Evolutionary conservation across 2,797 vertebrate species (phyloP), one percentile per base, ranked within the genome.

Genomic region (Myotis pilosus): DNA sequence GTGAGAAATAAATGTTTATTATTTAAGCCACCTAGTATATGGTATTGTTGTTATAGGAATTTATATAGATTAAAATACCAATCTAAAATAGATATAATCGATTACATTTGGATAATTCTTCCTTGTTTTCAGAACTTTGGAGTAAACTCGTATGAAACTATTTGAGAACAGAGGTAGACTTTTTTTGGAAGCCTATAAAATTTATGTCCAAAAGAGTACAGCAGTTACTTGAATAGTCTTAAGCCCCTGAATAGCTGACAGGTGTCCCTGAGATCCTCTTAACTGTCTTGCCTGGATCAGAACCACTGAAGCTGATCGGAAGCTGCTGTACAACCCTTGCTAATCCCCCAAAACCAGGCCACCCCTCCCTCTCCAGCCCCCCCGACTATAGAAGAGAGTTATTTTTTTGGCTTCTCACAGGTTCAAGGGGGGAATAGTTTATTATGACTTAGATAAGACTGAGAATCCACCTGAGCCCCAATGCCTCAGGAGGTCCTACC

Each of bases 381-480:
- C 11, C 5, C 57, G 36, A 44, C 66, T 1, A 89, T 6, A 23
- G 72, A 28, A 66, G 38, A 62, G 8, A 16, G 1, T 2, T 22
- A 28, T 88, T 92, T 36, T 47, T 57, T 33, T 20, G 71, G 47
- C 41, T 44, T 36, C 66, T 81, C 1, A 55, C 74, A 69, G 87
- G 15, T 47, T 76, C 81, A 28, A 20, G 19, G 72, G 94, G 23
- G 47, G 38, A 5, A 17, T 0, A 66, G 20, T 74, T 68, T 83
- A 86, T 90, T 47, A 96, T 66, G 44, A 62, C 83, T 94, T 86
- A 55, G 68, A 92, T 80, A 80, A 91, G 57, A 10, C 30, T 92
- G 22, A 92, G 78, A 68, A 66, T 74, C 28, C 81, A 81, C 49
- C 64, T 96, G 60, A 91, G 69, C 49, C 33, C 38, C 51, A 53